A percentile compares a stretch with the other conserved stretches of the same genome.
phyloP scores from a whole-genome alignment of 2,113 vertebrate genomes.

The Gymnarchus niloticus region DNA sequence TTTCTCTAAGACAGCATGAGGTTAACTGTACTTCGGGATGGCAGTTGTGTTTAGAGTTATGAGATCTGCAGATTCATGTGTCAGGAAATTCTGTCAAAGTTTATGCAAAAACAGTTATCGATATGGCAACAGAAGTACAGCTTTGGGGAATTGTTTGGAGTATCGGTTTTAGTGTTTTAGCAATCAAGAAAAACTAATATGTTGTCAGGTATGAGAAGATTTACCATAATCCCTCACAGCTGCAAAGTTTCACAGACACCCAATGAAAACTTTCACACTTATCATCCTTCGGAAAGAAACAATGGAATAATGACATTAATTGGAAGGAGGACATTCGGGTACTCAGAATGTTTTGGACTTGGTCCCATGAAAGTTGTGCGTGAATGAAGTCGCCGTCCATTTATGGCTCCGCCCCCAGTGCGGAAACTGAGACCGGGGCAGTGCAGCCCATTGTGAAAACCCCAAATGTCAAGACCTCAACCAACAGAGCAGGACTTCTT shows the following conservation, averaged over 20 bases:
- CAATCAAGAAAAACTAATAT: too few relatives aligned
- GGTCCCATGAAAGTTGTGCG: neutral
- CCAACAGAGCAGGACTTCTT: neutral
- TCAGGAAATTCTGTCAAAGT: too few relatives aligned
- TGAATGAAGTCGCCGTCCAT: neutral
- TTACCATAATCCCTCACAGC: neutral
- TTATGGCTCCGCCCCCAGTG: neutral
- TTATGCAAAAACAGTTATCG: too few relatives aligned
- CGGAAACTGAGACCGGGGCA: neutral
- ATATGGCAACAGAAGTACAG: too few relatives aligned
- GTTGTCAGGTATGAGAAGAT: neutral
- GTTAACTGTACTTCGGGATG: too few relatives aligned
- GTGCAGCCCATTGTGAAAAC: neutral
- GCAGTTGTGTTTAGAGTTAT: too few relatives aligned
- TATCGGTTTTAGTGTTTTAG: too few relatives aligned
- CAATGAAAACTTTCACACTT: neutral
- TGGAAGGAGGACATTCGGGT: neutral
- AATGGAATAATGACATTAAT: neutral
- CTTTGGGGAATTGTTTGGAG: too few relatives aligned
- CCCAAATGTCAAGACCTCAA: neutral
- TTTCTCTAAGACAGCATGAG: too few relatives aligned
- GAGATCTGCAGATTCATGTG: too few relatives aligned
- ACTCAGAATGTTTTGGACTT: neutral
- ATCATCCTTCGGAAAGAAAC: neutral
- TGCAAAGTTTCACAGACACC: neutral